Evolutionary conservation across 2,113 vertebrate species (phyloP).

Genomic region (Deroptyus accipitrinus): DNA sequence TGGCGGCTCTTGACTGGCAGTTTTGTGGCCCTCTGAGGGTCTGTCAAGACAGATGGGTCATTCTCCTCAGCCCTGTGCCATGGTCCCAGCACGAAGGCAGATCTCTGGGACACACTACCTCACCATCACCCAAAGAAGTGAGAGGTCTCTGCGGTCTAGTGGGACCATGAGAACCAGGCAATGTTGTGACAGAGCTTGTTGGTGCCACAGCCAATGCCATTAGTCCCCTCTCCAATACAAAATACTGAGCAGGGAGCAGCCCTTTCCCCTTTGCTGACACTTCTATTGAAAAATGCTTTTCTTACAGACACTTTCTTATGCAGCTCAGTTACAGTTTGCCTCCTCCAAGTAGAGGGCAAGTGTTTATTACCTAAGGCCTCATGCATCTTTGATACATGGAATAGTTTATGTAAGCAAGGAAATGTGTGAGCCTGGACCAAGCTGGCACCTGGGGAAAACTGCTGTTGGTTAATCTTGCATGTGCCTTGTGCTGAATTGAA

Average conservation of each 20-base stretch:
- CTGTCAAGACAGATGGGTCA: rapidly evolving
- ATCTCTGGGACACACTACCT: not conserved
- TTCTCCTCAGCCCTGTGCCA: not conserved
- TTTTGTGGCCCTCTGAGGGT: rapidly evolving
- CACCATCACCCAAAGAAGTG: rapidly evolving
- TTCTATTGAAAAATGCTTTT: not conserved
- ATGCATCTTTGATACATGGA: not conserved
- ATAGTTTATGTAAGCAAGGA: not conserved
- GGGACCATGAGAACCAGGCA: not conserved
- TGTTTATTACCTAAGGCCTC: not conserved
- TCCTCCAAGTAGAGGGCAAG: not conserved
- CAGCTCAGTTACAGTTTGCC: not conserved
- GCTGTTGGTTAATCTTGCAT: not conserved
- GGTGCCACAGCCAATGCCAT: too few species aligned
- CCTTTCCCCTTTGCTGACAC: not conserved
- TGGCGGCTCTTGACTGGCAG: too few species aligned
- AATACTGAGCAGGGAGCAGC: not conserved
- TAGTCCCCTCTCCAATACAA: not conserved
- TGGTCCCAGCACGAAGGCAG: not conserved
- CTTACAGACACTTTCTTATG: not conserved
- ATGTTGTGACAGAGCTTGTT: not conserved
- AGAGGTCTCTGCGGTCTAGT: not conserved
- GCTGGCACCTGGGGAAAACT: not conserved
- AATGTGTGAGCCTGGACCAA: rapidly evolving
- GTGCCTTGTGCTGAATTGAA: not conserved